A percentile compares a stretch with the other conserved stretches of the same genome.
These are phyloP conservation scores for Tachycineta bicolor DNA, from an alignment of 2,113 vertebrate species.

Conservation along the genomic window DNA sequence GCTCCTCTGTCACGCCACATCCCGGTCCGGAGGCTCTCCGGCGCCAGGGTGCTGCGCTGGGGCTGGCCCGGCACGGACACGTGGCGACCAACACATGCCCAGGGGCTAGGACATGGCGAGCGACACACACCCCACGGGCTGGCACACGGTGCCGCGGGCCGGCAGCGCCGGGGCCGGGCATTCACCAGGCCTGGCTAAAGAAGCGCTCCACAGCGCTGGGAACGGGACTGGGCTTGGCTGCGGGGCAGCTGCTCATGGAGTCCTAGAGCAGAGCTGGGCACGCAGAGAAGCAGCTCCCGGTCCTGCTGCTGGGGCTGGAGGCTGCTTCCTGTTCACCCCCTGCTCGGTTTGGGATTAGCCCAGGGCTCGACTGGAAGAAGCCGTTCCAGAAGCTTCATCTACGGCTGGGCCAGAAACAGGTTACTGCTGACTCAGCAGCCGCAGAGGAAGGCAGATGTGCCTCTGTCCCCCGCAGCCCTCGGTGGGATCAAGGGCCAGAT, in stretches of 20 bases:
- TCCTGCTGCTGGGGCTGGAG: background rate
- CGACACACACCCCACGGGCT: background rate
- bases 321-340: background rate
- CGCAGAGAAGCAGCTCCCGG: background rate
- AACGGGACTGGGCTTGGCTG: background rate
- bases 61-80: background rate
- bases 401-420: background rate
- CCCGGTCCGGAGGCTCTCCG: background rate
- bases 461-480: background rate
- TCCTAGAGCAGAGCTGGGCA: fast-evolving
- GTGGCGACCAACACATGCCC: background rate
- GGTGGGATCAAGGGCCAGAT: background rate
- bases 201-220: fast-evolving
- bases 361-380: background rate
- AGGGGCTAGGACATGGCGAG: background rate
- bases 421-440: background rate
- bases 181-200: background rate
- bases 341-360: background rate
- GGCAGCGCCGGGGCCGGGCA: fast-evolving
- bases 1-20: background rate
- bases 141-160: background rate
- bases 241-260: fast-evolving
- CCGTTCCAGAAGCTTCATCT: background rate
- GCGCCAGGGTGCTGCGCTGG: background rate
- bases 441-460: fast-evolving